Evolutionary conservation across 37 sponge, comb jelly and placozoan species (phyloP).

Genomic region (Spongia lamella): DNA sequence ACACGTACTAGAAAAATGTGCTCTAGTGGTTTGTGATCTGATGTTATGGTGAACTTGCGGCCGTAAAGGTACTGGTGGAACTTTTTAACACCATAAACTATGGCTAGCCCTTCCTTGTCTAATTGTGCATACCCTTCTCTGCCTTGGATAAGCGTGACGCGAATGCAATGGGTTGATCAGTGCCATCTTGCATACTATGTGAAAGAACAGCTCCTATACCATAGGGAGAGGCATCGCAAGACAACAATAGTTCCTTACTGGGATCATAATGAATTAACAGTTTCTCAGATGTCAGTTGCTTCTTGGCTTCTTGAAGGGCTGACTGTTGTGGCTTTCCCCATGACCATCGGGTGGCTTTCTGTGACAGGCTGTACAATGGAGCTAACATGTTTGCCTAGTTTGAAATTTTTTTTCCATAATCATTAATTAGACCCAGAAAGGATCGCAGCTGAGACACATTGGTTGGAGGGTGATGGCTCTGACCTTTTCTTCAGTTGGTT

Average conservation of each 20-base stretch:
- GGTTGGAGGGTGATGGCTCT: too few relatives aligned
- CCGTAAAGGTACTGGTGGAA: slow-evolving; percentile 7
- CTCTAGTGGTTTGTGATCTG: neutral
- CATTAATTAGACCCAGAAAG: neutral
- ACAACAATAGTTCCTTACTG: too few relatives aligned
- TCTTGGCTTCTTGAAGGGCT: neutral
- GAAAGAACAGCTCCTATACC: neutral
- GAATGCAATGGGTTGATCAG: slow-evolving; percentile 1
- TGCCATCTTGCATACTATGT: neutral
- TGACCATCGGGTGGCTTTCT: neutral
- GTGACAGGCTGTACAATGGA: neutral
- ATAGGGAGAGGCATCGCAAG: too few relatives aligned
- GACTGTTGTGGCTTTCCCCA: neutral
- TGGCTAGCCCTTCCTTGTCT: too few relatives aligned
- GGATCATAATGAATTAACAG: too few relatives aligned
- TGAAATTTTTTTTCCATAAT: too few relatives aligned
- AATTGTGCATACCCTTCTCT: too few relatives aligned
- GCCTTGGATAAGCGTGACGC: neutral
- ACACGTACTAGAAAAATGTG: neutral
- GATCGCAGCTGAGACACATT: neutral
- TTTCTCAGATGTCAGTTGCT: neutral
- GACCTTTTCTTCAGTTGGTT: too few relatives aligned
- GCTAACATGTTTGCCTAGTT: too few relatives aligned
- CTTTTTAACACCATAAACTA: too few relatives aligned
- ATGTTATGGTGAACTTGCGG: neutral